Percentiles rank a stretch among this genome's conserved stretches.
These are phyloP conservation scores for Babylonia areolata DNA, from an alignment of 1,140 invertebrate species.

Conservation along the genomic window DNA sequence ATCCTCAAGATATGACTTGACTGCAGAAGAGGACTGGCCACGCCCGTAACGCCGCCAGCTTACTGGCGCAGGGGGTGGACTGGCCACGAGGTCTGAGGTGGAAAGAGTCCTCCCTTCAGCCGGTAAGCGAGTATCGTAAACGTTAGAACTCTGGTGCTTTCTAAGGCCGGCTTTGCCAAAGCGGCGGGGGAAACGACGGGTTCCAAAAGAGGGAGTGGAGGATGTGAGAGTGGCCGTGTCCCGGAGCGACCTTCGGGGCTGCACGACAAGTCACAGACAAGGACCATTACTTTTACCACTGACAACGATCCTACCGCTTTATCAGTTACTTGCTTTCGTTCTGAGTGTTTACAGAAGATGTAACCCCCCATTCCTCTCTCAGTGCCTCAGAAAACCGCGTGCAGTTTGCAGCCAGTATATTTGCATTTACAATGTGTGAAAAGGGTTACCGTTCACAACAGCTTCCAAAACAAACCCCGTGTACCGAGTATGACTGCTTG, in stretches of 20 bases:
- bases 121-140: background rate
- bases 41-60: conserved; percentile 14
- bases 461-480: no score
- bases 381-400: background rate
- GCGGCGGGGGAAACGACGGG: conserved; percentile 20
- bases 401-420: background rate
- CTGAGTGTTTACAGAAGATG: background rate
- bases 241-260: conserved; percentile 3
- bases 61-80: background rate
- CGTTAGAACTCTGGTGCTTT: conserved; percentile 14
- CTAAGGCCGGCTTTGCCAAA: conserved; percentile 4
- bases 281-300: background rate
- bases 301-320: background rate
- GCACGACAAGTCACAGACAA: conserved; percentile 27
- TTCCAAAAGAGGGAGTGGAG: background rate
- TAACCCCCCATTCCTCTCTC: background rate
- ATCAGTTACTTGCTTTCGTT: background rate
- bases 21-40: background rate
- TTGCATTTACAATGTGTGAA: background rate
- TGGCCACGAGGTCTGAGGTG: conserved; percentile 28
- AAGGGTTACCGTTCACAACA: no score
- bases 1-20: background rate
- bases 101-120: background rate
- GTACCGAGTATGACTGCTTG: no score
- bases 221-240: conserved; percentile 6